Conservation (phyloP, 2,888 invertebrate species). For the Tipula confusa region DNA sequence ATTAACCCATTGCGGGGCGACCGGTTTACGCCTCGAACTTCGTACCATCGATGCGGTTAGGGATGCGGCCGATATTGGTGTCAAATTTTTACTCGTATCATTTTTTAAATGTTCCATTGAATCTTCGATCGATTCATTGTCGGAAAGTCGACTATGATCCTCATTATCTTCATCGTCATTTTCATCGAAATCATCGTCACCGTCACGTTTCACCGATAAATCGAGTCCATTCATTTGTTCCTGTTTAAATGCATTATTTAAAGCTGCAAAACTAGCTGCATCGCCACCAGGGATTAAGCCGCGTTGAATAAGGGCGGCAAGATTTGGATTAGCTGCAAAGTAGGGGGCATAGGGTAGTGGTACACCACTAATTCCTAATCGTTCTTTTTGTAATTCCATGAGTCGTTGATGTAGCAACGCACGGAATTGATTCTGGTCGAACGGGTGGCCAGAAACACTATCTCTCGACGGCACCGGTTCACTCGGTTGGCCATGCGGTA, state of each 20-base stretch:
- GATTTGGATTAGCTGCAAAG: slow-evolving; percentile 69
- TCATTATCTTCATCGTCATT: slow-evolving; percentile 67
- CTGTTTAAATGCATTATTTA: slow-evolving; percentile 58
- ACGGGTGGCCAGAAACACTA: slow-evolving; percentile 65
- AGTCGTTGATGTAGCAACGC: slow-evolving; percentile 83
- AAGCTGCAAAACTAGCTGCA: slow-evolving; percentile 54
- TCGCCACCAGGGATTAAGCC: slow-evolving; percentile 58
- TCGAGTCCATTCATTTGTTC: slow-evolving; percentile 83
- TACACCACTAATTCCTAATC: slow-evolving; percentile 71
- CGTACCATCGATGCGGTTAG: slow-evolving; percentile 48
- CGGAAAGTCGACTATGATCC: slow-evolving; percentile 44
- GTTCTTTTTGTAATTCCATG: slow-evolving; percentile 79
- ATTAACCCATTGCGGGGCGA: slow-evolving; percentile 96
- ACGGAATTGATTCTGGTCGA: slow-evolving; percentile 89
- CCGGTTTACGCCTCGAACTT: slow-evolving; percentile 81
- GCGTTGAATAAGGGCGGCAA: slow-evolving; percentile 71
- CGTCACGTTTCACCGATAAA: slow-evolving; percentile 79
- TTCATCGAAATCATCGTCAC: slow-evolving; percentile 49
- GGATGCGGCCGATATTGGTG: slow-evolving; percentile 48
- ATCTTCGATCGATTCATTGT: slow-evolving; percentile 41
- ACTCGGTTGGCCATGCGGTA: slow-evolving; percentile 68
- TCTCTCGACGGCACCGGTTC: slow-evolving; percentile 72
- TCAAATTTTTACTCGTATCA: slow-evolving; percentile 44
- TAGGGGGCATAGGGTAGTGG: slow-evolving; percentile 74
- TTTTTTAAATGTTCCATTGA: slow-evolving; percentile 36